phyloP scores from a whole-genome alignment of 1,140 invertebrate genomes.

The Ostrea edulis region DNA sequence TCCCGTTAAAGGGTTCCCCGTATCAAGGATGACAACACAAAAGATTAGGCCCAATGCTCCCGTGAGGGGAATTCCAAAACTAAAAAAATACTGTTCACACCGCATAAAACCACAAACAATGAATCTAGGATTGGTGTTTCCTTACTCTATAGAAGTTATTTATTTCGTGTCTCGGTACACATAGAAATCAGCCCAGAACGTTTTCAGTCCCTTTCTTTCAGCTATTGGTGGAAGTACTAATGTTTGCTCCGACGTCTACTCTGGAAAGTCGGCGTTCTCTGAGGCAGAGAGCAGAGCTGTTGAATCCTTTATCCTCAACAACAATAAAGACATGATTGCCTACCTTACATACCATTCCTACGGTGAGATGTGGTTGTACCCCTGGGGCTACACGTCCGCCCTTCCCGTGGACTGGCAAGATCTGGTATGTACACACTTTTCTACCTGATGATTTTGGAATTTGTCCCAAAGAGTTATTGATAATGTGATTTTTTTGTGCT shows the following conservation, averaged over 20 bases:
- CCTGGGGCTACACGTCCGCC: constrained; percentile 78
- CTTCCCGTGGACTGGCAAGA: background rate
- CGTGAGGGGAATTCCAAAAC: no score
- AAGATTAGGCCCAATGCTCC: no score
- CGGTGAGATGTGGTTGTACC: constrained; percentile 78
- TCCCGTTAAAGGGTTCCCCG: no score
- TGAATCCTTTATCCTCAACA: constrained; percentile 58
- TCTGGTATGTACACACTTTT: constrained; percentile 23
- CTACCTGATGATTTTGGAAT: no score
- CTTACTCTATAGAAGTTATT: no score
- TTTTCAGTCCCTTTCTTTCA: constrained; percentile 55
- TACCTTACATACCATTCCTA: constrained; percentile 77
- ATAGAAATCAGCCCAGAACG: no score
- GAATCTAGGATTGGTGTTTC: no score
- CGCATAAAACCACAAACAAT: no score
- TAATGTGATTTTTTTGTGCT: background rate
- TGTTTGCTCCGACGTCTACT: constrained; percentile 93
- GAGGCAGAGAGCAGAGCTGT: constrained; percentile 90
- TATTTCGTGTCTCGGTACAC: no score
- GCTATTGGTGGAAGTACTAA: constrained; percentile 90
- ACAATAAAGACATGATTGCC: constrained; percentile 51
- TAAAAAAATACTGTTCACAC: no score
- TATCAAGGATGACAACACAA: no score
- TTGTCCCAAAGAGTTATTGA: no score
- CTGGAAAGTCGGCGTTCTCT: constrained; percentile 91